Evolutionary conservation across 2,797 vertebrate genomes (phyloP), one percentile per base, ranked within the genome.

Genomic region (Dromococcyx pavoninus): DNA sequence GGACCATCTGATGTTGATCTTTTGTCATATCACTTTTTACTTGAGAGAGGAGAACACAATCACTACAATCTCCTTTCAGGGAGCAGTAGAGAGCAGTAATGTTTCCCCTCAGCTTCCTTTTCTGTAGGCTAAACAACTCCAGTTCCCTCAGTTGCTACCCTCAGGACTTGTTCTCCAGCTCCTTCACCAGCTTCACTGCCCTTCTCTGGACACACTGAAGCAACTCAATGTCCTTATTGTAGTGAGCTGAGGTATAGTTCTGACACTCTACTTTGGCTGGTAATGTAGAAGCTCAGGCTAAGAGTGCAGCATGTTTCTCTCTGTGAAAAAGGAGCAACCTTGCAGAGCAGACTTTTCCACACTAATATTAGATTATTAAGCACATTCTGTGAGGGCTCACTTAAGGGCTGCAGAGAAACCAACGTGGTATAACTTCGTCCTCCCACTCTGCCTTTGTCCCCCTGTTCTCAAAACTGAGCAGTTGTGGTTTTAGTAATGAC

Each of bases 391-490:
- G 17, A 57, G 37, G 78, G 60, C 30, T 57, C 62, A 71, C 5
- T 37, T 78, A 32, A 57, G 13, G 17, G 32, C 64, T 79, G n/a
- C 7, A 58, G 11, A 64, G 44, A 73, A 69, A 84, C 2, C 6
- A 5, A 73, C 56, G 19, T 3, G 5, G 25, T n/a, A 5, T 30
- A 71, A 57, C 13, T 50, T n/a, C 5, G 3, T 32, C 4, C 17
- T 3, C 2, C 7, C 16, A 12, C n/a, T 46, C 44, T 1, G 1
- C 27, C 30, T 43, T 39, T 70, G 24, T 35, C 15, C 30, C 17
- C 73, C 25, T 28, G 23, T 33, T 77, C 35, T 35, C 46, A 50
- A 39, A 79, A 64, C 28, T 61, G 18, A 50, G 12, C 21, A 37
- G 56, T 5, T 67, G 30, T 4, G 21, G 22, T 50, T 46, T 41